Evolutionary conservation across 2,888 invertebrate species (phyloP), one percentile per base, ranked within the genome.

Genomic region (Zaprionus obscuricornis): DNA sequence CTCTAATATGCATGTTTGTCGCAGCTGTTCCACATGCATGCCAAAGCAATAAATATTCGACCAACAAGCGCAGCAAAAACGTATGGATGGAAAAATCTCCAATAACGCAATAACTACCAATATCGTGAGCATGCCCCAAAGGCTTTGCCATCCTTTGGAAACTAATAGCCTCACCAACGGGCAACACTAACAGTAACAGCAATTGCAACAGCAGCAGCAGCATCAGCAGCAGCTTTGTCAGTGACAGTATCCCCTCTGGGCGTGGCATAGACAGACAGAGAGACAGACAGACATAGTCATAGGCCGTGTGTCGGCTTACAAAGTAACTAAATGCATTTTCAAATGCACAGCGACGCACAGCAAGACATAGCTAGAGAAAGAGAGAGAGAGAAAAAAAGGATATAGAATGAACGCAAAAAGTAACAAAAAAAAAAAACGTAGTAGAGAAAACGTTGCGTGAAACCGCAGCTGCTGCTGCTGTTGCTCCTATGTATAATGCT

Each of bases 1-100:
- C 75, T n/a, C n/a, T 85, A 85, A 81, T 85, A 85, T 81, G 83
- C 81, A 79, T 83, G 85, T 85, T 83, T 85, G 79, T 86, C 85
- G 75, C 84, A 84, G 79, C 75, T 86, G 86, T 74, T 82, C 52
- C 69, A 66, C 74, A 84, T 69, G 85, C 82, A 84, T 86, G 74
- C 77, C 75, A 79, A 86, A 71, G 86, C 84, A 74, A 86, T 86
- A 84, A 86, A 86, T 86, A 84, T 84, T 55, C 69, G n/a, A n/a
- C n/a, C n/a, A n/a, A n/a, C n/a, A n/a, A n/a, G n/a, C n/a, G n/a
- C n/a, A n/a, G n/a, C 58, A 36, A 46, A 56, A 31, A 43, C 66
- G 66, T 66, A 82, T 77, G 76, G 73, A 43, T 58, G 55, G 66
- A 71, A 84, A n/a, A 82, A 84, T 84, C 83, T 85, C 76, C 72